phyloP scores from a whole-genome alignment of 2,888 invertebrate genomes.

The Oxytorus armatus region DNA sequence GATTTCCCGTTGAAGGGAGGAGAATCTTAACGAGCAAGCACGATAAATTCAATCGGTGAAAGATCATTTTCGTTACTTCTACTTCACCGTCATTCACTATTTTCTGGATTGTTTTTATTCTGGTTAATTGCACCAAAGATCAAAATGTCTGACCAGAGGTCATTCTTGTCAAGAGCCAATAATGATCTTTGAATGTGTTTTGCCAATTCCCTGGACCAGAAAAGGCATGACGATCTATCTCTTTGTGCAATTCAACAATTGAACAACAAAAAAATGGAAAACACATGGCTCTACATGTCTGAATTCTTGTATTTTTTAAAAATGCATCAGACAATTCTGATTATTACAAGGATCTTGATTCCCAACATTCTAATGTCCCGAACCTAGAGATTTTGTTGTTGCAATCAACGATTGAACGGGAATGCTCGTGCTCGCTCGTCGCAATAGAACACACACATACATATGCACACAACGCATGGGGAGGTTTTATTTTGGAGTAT shows the following conservation, averaged over 20 bases:
- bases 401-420: background rate
- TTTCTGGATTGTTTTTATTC: background rate
- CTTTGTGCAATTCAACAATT: background rate
- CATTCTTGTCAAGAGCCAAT: background rate
- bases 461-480: conserved; percentile 1
- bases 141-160: background rate
- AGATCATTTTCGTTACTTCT: conserved; percentile 20
- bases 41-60: conserved; percentile 40
- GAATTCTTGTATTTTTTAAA: background rate
- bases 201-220: conserved; percentile 3
- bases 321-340: background rate
- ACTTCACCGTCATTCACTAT: background rate
- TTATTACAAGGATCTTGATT: background rate
- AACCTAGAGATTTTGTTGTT: conserved; percentile 6
- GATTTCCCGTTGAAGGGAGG: conserved; percentile 25
- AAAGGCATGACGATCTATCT: background rate
- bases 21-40: conserved; percentile 53
- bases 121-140: background rate
- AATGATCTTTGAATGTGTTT: conserved; percentile 55
- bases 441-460: conserved; percentile 35
- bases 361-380: background rate
- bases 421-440: conserved; percentile 48
- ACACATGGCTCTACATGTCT: background rate
- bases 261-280: background rate
- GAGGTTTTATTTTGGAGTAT: conserved; percentile 16